These are phyloP conservation scores for Nanorana parkeri DNA, from an alignment of 2,113 vertebrate species.

Conservation along the genomic window DNA sequence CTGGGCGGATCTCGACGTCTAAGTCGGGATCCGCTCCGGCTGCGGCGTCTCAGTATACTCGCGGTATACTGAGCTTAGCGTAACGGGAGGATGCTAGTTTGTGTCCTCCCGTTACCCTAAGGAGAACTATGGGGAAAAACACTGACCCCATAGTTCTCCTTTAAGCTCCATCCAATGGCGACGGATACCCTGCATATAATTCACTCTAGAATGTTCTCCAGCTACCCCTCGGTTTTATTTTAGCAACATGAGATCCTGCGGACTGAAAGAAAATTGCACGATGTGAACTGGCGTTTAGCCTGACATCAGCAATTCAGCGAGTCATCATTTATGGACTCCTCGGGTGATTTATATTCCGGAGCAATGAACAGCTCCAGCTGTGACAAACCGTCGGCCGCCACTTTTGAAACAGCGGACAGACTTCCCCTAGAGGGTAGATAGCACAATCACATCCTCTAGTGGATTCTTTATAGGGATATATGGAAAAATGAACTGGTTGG, in stretches of 20 bases:
- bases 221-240: not conserved
- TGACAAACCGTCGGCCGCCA: slow-evolving; percentile 62
- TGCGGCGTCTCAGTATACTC: too few relatives aligned
- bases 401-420: slow-evolving; percentile 61
- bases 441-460: too few relatives aligned
- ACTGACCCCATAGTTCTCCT: too few relatives aligned
- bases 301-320: slow-evolving; percentile 64
- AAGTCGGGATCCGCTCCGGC: too few relatives aligned
- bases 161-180: not conserved
- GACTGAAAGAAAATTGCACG: slow-evolving; percentile 53
- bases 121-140: too few relatives aligned
- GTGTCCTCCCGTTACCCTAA: too few relatives aligned
- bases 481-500: too few relatives aligned
- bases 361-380: slow-evolving; percentile 61
- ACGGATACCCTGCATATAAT: slow-evolving; percentile 1
- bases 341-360: slow-evolving; percentile 61
- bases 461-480: too few relatives aligned
- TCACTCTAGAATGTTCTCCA: not conserved
- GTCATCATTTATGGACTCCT: slow-evolving; percentile 63
- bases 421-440: slow-evolving; percentile 49
- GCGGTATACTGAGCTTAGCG: too few relatives aligned
- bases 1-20: too few relatives aligned
- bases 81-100: too few relatives aligned
- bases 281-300: slow-evolving; percentile 62
- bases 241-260: slow-evolving; percentile 46